Conservation (phyloP, 2,888 invertebrate genomes). For the Phalangium opilio region DNA sequence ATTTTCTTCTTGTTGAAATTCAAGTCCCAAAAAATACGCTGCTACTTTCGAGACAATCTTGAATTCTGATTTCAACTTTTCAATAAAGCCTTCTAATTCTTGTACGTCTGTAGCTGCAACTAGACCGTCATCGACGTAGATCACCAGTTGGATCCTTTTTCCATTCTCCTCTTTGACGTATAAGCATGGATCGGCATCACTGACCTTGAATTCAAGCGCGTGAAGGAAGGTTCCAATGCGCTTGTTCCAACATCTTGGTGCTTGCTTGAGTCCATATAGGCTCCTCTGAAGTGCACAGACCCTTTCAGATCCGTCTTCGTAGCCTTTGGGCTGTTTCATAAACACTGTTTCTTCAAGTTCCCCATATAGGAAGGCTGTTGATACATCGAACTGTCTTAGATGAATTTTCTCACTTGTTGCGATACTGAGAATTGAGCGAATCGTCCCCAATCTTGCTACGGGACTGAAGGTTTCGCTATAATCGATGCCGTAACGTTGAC, state of each 20-base stretch:
- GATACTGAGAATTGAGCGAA: slow-evolving; percentile 7
- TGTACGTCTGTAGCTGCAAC: slow-evolving; percentile 2
- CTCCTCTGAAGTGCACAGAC: slow-evolving; percentile 9
- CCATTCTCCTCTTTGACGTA: slow-evolving; percentile 1
- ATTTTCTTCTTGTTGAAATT: slow-evolving; percentile 2
- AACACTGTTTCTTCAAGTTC: slow-evolving; percentile 9
- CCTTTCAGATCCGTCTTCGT: slow-evolving; percentile 2
- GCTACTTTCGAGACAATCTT: not conserved
- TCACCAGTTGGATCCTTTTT: slow-evolving; percentile 1
- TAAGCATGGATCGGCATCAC: slow-evolving; percentile 8
- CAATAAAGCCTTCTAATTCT: slow-evolving; percentile 2
- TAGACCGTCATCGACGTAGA: slow-evolving; percentile 10
- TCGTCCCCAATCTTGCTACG: slow-evolving; percentile 8
- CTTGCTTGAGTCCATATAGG: slow-evolving; percentile 15
- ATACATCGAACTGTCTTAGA: slow-evolving; percentile 8
- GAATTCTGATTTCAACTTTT: slow-evolving; percentile 3
- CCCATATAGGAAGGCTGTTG: slow-evolving; percentile 11
- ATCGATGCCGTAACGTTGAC: slow-evolving; percentile 8
- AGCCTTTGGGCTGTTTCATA: slow-evolving; percentile 13
- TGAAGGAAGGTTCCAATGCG: slow-evolving; percentile 6
- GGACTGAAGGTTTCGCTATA: slow-evolving; percentile 14
- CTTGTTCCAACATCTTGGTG: slow-evolving; percentile 10
- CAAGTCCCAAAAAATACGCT: slow-evolving; percentile 3
- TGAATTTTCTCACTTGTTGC: slow-evolving; percentile 1
- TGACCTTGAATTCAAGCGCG: slow-evolving; percentile 6